Percentiles rank a stretch among this genome's conserved stretches.
These are phyloP conservation scores for Electrophaes corylata DNA, from an alignment of 2,888 invertebrate genomes.

Conservation along the genomic window DNA sequence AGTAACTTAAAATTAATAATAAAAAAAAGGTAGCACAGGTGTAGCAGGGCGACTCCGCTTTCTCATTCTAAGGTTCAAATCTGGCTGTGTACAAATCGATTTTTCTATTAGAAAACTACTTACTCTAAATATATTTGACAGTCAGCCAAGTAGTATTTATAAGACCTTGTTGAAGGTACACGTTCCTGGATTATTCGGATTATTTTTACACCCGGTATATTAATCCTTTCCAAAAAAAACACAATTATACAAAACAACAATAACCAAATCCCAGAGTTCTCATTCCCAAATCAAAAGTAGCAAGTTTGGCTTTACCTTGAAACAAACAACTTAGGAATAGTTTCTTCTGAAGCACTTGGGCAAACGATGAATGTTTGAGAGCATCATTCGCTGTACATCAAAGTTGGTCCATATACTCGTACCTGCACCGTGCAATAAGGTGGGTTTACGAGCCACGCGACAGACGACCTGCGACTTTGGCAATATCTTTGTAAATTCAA, in stretches of 20 bases:
- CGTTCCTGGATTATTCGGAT: too few relatives aligned
- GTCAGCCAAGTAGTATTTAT: too few relatives aligned
- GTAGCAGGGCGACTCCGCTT: too few relatives aligned
- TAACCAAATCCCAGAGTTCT: not conserved
- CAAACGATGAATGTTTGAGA: constrained; percentile 23
- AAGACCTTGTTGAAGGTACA: too few relatives aligned
- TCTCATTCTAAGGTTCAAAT: too few relatives aligned
- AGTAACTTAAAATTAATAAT: too few relatives aligned
- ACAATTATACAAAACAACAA: not conserved
- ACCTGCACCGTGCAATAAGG: constrained; percentile 42
- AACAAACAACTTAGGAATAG: constrained; percentile 25
- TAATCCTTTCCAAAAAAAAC: too few relatives aligned
- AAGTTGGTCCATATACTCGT: constrained; percentile 29
- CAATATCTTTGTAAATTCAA: not conserved
- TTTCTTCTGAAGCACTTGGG: constrained; percentile 12
- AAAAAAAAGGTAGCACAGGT: too few relatives aligned
- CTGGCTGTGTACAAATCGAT: too few relatives aligned
- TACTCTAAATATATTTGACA: too few relatives aligned
- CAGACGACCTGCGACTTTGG: not conserved
- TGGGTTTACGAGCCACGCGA: not conserved
- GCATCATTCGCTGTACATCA: constrained; percentile 26
- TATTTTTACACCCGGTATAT: too few relatives aligned
- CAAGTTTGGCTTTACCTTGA: constrained; percentile 2
- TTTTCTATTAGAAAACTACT: too few relatives aligned
- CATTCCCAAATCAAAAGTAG: constrained; percentile 4